phyloP scores from a whole-genome alignment of 2,888 invertebrate species.

The Pristionchus japonicus region DNA sequence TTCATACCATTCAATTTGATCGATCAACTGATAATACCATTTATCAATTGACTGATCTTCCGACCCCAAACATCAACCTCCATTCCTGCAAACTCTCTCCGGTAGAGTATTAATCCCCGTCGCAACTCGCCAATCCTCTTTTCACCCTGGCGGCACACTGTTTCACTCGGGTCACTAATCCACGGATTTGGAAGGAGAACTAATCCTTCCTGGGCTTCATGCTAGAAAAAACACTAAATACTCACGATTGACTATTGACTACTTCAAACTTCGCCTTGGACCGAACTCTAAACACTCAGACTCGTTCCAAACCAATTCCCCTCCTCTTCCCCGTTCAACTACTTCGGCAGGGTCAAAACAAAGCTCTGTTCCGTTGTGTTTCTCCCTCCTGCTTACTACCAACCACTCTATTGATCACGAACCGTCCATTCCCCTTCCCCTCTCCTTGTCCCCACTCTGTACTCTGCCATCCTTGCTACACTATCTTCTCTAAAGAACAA shows the following conservation, averaged over 20 bases:
- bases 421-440: background rate
- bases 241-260: too few relatives aligned
- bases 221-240: background rate
- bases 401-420: constrained; percentile 6
- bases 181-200: background rate
- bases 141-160: background rate
- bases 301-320: background rate
- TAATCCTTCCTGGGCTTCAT: background rate
- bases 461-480: background rate
- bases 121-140: background rate
- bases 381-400: constrained; percentile 4
- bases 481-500: background rate
- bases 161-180: background rate
- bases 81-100: too few relatives aligned
- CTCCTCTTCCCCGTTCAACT: background rate
- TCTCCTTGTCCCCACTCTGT: background rate
- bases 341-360: background rate
- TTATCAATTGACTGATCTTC: too few relatives aligned
- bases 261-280: too few relatives aligned
- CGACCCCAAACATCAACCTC: background rate
- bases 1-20: too few relatives aligned
- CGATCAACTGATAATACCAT: too few relatives aligned
- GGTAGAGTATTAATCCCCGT: background rate
- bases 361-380: background rate
- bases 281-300: background rate